Conservation (phyloP, 2,797 vertebrate genomes). For the Darevskia mixta region DNA sequence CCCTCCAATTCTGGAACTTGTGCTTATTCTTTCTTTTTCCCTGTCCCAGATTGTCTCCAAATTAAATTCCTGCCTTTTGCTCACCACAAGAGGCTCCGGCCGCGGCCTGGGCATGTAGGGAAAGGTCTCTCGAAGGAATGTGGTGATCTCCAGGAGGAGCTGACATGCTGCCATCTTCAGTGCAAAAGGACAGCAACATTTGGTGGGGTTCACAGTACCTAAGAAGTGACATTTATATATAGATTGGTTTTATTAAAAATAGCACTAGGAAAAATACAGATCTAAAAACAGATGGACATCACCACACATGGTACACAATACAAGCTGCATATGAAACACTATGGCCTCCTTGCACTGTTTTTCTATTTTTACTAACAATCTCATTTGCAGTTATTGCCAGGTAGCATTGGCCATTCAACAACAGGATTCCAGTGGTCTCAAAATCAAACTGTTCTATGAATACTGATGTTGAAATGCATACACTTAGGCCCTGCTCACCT, state of each 20-base stretch:
- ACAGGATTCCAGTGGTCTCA: constrained; percentile 22
- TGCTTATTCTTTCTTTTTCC: not conserved
- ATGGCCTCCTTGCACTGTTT: not conserved
- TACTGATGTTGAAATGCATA: not conserved
- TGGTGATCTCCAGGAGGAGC: constrained; percentile 96
- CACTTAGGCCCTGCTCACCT: not conserved
- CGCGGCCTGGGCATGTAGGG: constrained; percentile 94
- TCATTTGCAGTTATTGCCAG: not conserved
- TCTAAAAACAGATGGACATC: constrained; percentile 60
- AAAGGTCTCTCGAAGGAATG: constrained; percentile 96
- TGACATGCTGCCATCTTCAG: constrained; percentile 99
- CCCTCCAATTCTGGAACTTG: not conserved
- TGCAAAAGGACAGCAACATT: constrained; percentile 97
- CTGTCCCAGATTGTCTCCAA: not conserved
- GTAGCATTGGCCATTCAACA: not conserved
- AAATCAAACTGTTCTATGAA: constrained; percentile 19
- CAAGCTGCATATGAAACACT: constrained; percentile 49
- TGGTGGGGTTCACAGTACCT: constrained; percentile 99
- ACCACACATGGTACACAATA: constrained; percentile 55
- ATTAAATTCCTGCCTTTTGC: constrained; percentile 56
- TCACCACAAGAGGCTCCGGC: constrained; percentile 94
- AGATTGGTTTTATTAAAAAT: constrained; percentile 47
- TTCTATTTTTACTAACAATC: not conserved
- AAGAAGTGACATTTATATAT: constrained; percentile 41
- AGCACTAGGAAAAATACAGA: constrained; percentile 25